These are phyloP conservation scores for Chelonia mydas DNA, from an alignment of 2,797 vertebrate species.

Conservation along the genomic window DNA sequence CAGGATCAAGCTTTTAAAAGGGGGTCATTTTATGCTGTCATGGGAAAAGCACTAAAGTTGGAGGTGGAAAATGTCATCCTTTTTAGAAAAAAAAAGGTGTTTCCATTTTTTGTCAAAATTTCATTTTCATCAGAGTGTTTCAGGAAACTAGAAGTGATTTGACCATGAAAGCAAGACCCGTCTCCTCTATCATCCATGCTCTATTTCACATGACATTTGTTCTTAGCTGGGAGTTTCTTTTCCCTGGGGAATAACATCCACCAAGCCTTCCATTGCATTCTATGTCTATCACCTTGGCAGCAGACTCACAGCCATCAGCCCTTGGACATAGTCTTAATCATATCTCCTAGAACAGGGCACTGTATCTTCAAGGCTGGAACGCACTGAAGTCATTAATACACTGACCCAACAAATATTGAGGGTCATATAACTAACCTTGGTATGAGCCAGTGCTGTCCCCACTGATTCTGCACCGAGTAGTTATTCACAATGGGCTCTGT, in stretches of 20 bases:
- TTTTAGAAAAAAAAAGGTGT: background rate
- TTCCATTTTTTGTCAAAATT: background rate
- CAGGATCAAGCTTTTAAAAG: background rate
- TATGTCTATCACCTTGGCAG: background rate
- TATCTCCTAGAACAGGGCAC: background rate
- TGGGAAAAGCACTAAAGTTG: background rate
- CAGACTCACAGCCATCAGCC: background rate
- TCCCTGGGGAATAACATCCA: background rate
- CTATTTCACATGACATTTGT: background rate
- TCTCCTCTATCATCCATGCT: background rate
- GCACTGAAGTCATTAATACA: background rate
- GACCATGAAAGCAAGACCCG: background rate
- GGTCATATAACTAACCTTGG: background rate
- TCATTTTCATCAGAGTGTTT: background rate
- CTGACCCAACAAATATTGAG: background rate
- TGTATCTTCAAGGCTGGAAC: background rate
- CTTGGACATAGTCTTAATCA: background rate
- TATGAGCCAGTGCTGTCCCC: background rate
- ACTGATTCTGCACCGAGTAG: rapidly evolving
- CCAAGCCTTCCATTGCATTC: background rate
- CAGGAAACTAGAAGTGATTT: rapidly evolving
- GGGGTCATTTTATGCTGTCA: background rate
- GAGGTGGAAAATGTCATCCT: background rate
- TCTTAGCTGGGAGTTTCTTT: background rate
- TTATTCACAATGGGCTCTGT: background rate